Evolutionary conservation across 2,113 vertebrate species (phyloP), one percentile per base, ranked within the genome.

Genomic region (Suncus etruscus): DNA sequence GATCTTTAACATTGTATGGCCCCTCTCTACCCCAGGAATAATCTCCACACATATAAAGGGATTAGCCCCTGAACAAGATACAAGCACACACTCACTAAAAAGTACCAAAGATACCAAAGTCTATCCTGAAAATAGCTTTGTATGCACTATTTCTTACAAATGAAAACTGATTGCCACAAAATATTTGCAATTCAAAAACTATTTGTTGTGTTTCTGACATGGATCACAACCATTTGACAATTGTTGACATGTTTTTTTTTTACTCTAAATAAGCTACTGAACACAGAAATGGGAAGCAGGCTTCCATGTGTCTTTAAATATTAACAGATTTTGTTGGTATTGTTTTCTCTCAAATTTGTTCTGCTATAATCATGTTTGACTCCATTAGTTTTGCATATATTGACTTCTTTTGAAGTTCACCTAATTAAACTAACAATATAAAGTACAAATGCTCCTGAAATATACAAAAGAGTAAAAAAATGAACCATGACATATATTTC

Each of bases 301-400:
- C 48, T 84, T 51, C 58, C 58, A 95, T 92, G 90, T 94, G 88
- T 39, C 58, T 95, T 96, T 77, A 77, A 90, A 66, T 58, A 91
- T 91, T 95, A 94, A 89, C 39, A 94, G 88, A 31, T 95, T 94
- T 96, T 95, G 93, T 20, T 95, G 94, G 96, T 91, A 75, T 72
- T 91, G 51, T 89, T 12, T 0, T 32, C 88, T 97, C 93, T 93
- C 86, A 91, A 89, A 89, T 75, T 92, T 91, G 29, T 94, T 87
- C 47, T 83, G 51, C 86, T 96, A 94, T 94, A 84, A 84, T 96
- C 92, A 93, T 85, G 78, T 95, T 94, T 97, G 91, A 82, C 85
- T 96, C 76, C 86, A 94, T 39, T 39, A 39, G 39, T 39, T 39
- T 39, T 39, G 39, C 39, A 39, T 39, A 39, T 39, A 39, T 39